These are phyloP conservation scores for Sepioteuthis lessoniana DNA, from an alignment of 2,888 invertebrate species.

Conservation along the genomic window DNA sequence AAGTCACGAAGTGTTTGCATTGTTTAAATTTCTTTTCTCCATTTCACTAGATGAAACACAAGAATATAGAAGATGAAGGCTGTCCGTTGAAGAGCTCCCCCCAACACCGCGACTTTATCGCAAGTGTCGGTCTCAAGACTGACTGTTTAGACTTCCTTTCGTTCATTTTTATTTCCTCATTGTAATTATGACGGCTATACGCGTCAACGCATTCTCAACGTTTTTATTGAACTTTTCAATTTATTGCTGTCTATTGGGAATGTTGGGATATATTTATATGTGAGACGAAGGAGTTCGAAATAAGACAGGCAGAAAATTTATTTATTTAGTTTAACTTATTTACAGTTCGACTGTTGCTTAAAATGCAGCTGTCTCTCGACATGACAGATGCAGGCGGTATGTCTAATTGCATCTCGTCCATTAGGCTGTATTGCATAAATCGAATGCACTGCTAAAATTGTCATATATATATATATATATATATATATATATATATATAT, in stretches of 20 bases:
- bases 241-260: neutral
- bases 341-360: neutral
- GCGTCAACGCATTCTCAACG: neutral
- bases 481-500: too few relatives aligned
- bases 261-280: neutral
- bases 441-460: too few relatives aligned
- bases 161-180: neutral
- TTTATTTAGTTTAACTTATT: neutral
- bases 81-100: too few relatives aligned
- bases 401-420: neutral
- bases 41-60: too few relatives aligned
- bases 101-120: too few relatives aligned
- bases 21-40: too few relatives aligned
- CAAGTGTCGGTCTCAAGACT: neutral
- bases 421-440: too few relatives aligned
- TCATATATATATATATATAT: too few relatives aligned
- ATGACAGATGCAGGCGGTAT: neutral
- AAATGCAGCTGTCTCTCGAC: neutral
- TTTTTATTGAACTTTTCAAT: neutral
- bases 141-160: too few relatives aligned
- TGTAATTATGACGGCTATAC: neutral
- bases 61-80: too few relatives aligned
- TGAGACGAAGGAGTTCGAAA: neutral
- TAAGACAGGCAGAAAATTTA: neutral
- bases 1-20: too few relatives aligned